Evolutionary conservation across 2,113 vertebrate species (phyloP).

Genomic region (Pelmatolapia mariae): DNA sequence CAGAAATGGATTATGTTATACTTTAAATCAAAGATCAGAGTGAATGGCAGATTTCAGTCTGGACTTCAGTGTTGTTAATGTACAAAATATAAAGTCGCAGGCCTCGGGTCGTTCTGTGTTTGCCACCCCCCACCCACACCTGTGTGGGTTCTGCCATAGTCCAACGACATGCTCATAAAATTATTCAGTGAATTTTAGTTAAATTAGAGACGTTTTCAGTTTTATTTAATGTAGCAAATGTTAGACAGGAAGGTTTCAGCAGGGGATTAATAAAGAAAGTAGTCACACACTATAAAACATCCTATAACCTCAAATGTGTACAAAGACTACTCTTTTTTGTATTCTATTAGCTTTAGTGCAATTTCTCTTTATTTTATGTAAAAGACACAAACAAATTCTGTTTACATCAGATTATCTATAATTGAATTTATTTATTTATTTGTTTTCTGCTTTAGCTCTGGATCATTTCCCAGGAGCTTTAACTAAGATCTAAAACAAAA

Average conservation of each 20-base stretch:
- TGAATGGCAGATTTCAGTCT: not conserved
- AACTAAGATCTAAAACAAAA: not conserved
- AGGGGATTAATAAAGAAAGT: not conserved
- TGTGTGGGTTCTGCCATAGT: not conserved
- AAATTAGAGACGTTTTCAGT: not conserved
- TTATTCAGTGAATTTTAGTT: not conserved
- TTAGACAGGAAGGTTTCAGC: not conserved
- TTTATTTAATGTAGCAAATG: not conserved
- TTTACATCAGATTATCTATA: not conserved
- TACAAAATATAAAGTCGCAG: not conserved
- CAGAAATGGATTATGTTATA: not conserved
- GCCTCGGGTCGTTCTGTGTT: not conserved
- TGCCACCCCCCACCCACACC: not conserved
- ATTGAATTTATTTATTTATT: not conserved
- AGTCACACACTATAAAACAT: not conserved
- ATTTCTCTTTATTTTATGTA: not conserved
- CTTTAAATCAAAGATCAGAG: not conserved
- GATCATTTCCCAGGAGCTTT: not conserved
- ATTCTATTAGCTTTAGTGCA: not conserved
- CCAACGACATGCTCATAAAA: not conserved
- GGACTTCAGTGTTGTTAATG: not conserved
- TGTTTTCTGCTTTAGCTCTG: not conserved
- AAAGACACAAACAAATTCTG: not conserved
- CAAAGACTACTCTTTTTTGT: not conserved
- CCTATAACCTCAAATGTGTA: not conserved